These are phyloP conservation scores for Aspidoscelis tigris DNA, from an alignment of 2,113 vertebrate genomes.

Conservation along the genomic window DNA sequence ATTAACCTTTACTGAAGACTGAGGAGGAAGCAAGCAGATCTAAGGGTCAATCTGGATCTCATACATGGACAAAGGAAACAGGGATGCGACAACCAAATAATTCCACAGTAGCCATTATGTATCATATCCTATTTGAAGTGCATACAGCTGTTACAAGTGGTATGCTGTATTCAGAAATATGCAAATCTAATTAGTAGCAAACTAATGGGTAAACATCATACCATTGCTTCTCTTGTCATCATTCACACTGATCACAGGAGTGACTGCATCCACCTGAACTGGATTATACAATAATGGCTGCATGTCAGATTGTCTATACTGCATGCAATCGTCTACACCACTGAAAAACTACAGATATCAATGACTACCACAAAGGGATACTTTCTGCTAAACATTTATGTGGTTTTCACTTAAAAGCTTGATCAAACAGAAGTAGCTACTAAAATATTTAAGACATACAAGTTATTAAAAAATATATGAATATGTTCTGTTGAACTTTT, in stretches of 20 bases:
- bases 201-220: not conserved
- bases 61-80: not conserved
- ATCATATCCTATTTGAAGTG: not conserved
- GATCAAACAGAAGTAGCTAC: not conserved
- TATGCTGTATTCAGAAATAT: not conserved
- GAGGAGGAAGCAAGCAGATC: not conserved
- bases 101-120: not conserved
- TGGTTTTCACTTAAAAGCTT: not conserved
- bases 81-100: not conserved
- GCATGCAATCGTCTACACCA: not conserved
- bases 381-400: slow-evolving; percentile 4
- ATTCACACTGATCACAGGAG: not conserved
- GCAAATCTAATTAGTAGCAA: not conserved
- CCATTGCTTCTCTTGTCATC: not conserved
- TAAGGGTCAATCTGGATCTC: not conserved
- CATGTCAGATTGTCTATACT: not conserved
- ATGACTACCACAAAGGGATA: not conserved
- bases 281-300: not conserved
- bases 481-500: slow-evolving; percentile 5
- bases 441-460: not conserved
- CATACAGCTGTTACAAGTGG: not conserved
- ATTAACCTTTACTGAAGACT: not conserved
- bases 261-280: not conserved
- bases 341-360: not conserved
- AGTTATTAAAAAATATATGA: not conserved